Percentiles rank a stretch among this genome's conserved stretches.
Conservation (phyloP, 2,888 invertebrate species). For the Mamestra brassicae region DNA sequence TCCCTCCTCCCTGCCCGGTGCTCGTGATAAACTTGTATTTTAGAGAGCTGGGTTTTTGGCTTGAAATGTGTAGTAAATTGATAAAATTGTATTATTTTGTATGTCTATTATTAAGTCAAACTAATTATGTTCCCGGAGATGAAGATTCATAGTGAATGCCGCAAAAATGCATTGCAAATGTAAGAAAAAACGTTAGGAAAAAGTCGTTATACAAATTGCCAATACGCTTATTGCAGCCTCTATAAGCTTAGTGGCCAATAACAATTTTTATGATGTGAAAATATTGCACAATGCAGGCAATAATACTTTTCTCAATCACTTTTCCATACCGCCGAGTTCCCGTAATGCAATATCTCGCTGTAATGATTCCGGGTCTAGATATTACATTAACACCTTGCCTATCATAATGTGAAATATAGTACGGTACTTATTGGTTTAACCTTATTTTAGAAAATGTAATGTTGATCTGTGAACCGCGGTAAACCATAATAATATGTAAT, state of each 20-base stretch:
- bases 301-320: slow-evolving; percentile 31
- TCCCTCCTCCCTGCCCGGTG: slow-evolving; percentile 45
- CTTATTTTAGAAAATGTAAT: slow-evolving; percentile 2
- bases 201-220: not conserved
- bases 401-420: slow-evolving; percentile 13
- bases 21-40: slow-evolving; percentile 41
- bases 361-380: slow-evolving; percentile 37
- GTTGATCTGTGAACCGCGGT: not conserved
- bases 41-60: slow-evolving; percentile 31
- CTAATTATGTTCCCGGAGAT: not conserved
- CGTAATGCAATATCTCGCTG: slow-evolving; percentile 36
- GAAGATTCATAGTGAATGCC: not conserved
- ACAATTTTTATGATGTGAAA: slow-evolving; percentile 23
- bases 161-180: not conserved
- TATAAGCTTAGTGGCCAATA: slow-evolving; percentile 23
- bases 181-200: not conserved
- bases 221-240: not conserved
- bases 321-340: slow-evolving; percentile 1
- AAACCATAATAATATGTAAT: not conserved
- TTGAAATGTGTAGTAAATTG: slow-evolving; percentile 25
- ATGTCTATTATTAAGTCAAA: not conserved
- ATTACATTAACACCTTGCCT: slow-evolving; percentile 25
- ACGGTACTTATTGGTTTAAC: slow-evolving; percentile 15
- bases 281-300: slow-evolving; percentile 29
- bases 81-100: slow-evolving; percentile 11